Percentiles rank a stretch among this genome's conserved stretches.
Evolutionary conservation across 2,888 invertebrate genomes (phyloP).

Genomic region (Leuctra nigra): DNA sequence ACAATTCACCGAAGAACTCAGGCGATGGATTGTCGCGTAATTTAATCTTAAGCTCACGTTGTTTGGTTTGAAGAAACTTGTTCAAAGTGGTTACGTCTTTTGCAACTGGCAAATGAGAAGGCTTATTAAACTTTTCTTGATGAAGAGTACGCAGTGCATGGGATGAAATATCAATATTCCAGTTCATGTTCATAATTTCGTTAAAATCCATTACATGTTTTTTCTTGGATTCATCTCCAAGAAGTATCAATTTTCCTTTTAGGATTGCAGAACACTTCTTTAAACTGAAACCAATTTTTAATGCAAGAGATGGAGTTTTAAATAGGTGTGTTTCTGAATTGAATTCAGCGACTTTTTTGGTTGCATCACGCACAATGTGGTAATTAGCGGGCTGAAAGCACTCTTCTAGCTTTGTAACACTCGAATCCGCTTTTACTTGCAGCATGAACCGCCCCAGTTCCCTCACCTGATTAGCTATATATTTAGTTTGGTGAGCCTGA

Average conservation of each 20-base stretch:
- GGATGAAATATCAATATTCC: not conserved
- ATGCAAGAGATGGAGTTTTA: not conserved
- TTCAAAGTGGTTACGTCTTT: slow-evolving; percentile 7
- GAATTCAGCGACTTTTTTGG: not conserved
- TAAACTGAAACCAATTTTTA: not conserved
- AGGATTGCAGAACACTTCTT: not conserved
- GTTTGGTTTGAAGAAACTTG: slow-evolving; percentile 16
- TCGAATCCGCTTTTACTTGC: not conserved
- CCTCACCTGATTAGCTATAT: not conserved
- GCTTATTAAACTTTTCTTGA: slow-evolving; percentile 30
- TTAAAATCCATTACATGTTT: not conserved
- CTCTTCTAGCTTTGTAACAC: not conserved
- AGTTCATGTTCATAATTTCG: not conserved
- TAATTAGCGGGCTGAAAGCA: not conserved
- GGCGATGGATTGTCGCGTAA: slow-evolving; percentile 19
- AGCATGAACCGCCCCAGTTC: not conserved
- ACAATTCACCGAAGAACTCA: not conserved
- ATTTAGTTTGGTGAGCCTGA: not conserved
- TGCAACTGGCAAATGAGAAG: slow-evolving; percentile 24
- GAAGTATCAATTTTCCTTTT: not conserved
- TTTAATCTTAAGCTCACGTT: slow-evolving; percentile 18
- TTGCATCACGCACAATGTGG: not conserved
- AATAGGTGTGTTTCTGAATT: not conserved
- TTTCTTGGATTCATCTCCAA: not conserved
- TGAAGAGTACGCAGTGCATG: slow-evolving; percentile 15